phyloP scores from a whole-genome alignment of 2,888 invertebrate species.

The Hyppa rectilinea region DNA sequence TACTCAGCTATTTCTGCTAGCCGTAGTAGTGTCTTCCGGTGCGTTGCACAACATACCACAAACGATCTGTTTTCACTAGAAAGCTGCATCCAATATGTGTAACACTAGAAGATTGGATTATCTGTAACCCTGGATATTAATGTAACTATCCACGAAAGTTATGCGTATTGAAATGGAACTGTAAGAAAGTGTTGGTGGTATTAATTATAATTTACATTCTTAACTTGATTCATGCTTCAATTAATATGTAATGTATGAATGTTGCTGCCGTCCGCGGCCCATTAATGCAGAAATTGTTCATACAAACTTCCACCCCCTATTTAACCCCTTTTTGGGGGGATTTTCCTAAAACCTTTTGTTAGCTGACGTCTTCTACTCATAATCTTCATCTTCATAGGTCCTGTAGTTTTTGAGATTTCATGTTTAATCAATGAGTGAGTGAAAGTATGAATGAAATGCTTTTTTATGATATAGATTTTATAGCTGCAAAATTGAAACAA shows the following conservation, averaged over 20 bases:
- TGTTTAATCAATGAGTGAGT: too few relatives aligned
- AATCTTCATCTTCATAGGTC: too few relatives aligned
- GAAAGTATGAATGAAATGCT: too few relatives aligned
- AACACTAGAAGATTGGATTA: constrained; percentile 82
- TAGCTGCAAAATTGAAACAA: not conserved
- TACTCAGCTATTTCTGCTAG: constrained; percentile 46
- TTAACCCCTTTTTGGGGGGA: too few relatives aligned
- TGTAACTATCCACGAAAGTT: constrained; percentile 61
- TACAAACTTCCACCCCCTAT: too few relatives aligned
- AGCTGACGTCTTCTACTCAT: too few relatives aligned
- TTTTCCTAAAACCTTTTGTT: too few relatives aligned
- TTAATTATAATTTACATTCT: not conserved
- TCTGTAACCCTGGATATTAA: constrained; percentile 70
- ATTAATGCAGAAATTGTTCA: too few relatives aligned
- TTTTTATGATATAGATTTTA: too few relatives aligned
- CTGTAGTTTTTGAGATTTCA: too few relatives aligned
- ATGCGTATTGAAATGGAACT: constrained; percentile 52
- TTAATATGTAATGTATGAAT: too few relatives aligned
- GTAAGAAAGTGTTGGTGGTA: constrained; percentile 22
- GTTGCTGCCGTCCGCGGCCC: too few relatives aligned
- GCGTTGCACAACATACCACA: constrained; percentile 85
- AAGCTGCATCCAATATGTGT: constrained; percentile 87
- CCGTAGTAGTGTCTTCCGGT: constrained; percentile 76
- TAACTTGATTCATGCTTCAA: not conserved
- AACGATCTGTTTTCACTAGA: constrained; percentile 86